Conservation (phyloP, 1,140 invertebrate genomes). For the Pseudomyrmex pallidus region DNA sequence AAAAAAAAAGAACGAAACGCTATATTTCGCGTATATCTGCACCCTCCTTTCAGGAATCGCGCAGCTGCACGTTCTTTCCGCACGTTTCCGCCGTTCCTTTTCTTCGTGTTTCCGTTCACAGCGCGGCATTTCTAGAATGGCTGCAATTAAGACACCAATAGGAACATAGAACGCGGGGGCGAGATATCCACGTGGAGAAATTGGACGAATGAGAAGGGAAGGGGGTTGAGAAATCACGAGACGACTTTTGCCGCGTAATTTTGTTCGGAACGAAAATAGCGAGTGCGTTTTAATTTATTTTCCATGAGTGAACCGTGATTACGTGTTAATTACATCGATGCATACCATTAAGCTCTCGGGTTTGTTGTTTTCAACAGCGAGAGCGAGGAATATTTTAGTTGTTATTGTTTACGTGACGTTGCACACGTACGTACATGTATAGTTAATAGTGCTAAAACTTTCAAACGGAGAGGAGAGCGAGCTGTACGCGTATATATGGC, state of each 20-base stretch:
- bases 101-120: constrained; percentile 44
- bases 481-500: background rate
- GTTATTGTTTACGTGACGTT: constrained; percentile 35
- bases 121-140: constrained; percentile 64
- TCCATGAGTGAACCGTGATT: constrained; percentile 24
- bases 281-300: constrained; percentile 36
- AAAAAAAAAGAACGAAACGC: background rate
- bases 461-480: constrained; percentile 1
- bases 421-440: background rate
- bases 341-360: constrained; percentile 27
- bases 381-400: constrained; percentile 21
- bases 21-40: constrained; percentile 14
- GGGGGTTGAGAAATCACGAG: constrained; percentile 58
- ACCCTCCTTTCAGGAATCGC: constrained; percentile 10
- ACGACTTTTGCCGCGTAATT: constrained; percentile 44
- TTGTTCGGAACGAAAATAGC: constrained; percentile 17
- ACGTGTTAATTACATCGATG: constrained; percentile 52
- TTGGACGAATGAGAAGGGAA: background rate
- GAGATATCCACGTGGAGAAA: constrained; percentile 56
- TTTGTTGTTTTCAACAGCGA: constrained; percentile 38
- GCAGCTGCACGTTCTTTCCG: constrained; percentile 40
- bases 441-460: constrained; percentile 27
- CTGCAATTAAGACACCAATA: constrained; percentile 68
- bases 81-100: constrained; percentile 44
- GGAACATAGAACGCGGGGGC: constrained; percentile 21